A percentile compares a stretch with the other conserved stretches of the same genome.
Conservation (phyloP, 2,113 vertebrate genomes). For the Pterophyllum scalare region DNA sequence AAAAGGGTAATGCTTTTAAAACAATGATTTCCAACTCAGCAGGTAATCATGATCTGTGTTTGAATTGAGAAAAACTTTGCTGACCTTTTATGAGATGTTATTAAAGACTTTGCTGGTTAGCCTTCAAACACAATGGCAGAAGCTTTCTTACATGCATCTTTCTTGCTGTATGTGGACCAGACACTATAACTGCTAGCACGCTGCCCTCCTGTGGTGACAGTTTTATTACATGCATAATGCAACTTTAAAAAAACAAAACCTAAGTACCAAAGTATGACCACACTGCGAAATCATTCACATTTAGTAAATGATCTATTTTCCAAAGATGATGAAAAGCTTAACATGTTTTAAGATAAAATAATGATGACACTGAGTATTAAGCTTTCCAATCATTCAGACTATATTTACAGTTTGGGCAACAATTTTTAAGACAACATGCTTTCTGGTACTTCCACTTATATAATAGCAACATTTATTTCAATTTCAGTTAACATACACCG, state of each 20-base stretch:
- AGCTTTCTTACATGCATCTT: neutral
- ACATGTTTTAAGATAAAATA: neutral
- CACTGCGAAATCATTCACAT: neutral
- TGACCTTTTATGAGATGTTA: too few relatives aligned
- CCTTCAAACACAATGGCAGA: rapidly evolving
- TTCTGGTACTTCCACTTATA: neutral
- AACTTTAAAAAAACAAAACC: neutral
- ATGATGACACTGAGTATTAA: too few relatives aligned
- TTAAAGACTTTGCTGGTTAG: neutral
- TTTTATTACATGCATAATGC: neutral
- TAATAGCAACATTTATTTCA: neutral
- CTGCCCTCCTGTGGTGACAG: neutral
- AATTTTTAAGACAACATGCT: neutral
- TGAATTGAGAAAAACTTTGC: too few relatives aligned
- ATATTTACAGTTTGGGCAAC: neutral
- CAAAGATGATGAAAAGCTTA: neutral
- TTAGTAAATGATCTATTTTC: rapidly evolving
- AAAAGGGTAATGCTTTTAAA: neutral
- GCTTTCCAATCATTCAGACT: neutral
- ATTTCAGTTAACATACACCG: neutral
- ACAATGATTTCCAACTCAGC: too few relatives aligned
- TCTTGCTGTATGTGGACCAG: neutral
- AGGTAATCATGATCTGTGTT: too few relatives aligned
- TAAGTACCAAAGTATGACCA: too few relatives aligned
- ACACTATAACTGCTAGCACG: neutral